Conservation (phyloP, 2,113 vertebrate genomes). For the Thalassarche chlororhynchos region DNA sequence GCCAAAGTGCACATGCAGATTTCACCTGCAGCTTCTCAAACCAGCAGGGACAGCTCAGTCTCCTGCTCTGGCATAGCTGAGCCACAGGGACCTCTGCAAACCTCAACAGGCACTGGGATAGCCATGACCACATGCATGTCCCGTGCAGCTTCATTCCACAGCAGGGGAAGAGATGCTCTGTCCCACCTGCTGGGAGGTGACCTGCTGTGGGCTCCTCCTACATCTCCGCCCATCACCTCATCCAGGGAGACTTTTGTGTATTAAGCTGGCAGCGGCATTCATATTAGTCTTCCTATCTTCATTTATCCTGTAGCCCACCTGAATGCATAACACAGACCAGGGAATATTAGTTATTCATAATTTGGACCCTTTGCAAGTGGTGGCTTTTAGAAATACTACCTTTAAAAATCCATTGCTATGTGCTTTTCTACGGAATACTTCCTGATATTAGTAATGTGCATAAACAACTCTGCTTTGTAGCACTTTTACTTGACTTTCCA, state of each 20-base stretch:
- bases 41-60: not conserved
- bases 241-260: not conserved
- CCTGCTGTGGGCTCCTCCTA: not conserved
- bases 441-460: not conserved
- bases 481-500: not conserved
- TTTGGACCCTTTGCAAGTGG: no score
- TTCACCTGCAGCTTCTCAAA: not conserved
- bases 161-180: not conserved
- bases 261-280: not conserved
- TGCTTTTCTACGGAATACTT: not conserved
- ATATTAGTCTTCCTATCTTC: not conserved
- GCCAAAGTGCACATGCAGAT: not conserved
- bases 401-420: not conserved
- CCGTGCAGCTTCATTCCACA: rapidly evolving
- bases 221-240: not conserved
- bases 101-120: not conserved
- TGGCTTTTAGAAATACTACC: not conserved
- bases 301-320: not conserved
- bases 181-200: not conserved
- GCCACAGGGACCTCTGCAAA: not conserved
- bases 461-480: not conserved
- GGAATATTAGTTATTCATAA: not conserved
- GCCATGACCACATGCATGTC: no score
- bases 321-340: not conserved
- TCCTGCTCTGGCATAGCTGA: not conserved